These are phyloP conservation scores for Poeciliopsis occidentalis DNA, from an alignment of 2,113 vertebrate genomes.

Conservation along the genomic window DNA sequence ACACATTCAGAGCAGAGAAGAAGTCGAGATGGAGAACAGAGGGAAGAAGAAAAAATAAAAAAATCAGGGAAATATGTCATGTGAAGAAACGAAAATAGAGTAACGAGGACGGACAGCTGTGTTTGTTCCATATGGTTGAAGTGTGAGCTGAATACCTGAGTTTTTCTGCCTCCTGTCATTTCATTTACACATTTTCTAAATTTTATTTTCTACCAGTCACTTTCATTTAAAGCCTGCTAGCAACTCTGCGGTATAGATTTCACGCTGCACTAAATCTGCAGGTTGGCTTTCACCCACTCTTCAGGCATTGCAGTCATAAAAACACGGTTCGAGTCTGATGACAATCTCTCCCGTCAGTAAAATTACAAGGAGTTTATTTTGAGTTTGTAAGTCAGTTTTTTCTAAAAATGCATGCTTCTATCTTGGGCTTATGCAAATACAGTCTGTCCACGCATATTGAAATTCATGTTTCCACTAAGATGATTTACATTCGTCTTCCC, in stretches of 20 bases:
- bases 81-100: background rate
- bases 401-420: no score
- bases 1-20: conserved; percentile 46
- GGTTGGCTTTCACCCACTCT: background rate
- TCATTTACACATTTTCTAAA: conserved; percentile 2
- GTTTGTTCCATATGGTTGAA: conserved; percentile 7
- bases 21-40: background rate
- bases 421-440: no score
- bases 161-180: background rate
- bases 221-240: background rate
- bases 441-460: no score
- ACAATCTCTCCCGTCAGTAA: no score
- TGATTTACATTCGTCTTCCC: no score
- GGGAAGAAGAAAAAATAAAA: background rate
- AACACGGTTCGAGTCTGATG: background rate
- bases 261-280: background rate
- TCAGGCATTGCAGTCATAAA: background rate
- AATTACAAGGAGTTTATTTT: no score
- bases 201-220: background rate
- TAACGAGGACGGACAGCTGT: background rate
- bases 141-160: background rate
- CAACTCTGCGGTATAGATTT: background rate
- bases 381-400: no score
- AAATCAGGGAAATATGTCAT: conserved; percentile 1
- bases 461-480: no score